Evolutionary conservation across 1,140 invertebrate genomes (phyloP).

Genomic region (Lethrus apterus): DNA sequence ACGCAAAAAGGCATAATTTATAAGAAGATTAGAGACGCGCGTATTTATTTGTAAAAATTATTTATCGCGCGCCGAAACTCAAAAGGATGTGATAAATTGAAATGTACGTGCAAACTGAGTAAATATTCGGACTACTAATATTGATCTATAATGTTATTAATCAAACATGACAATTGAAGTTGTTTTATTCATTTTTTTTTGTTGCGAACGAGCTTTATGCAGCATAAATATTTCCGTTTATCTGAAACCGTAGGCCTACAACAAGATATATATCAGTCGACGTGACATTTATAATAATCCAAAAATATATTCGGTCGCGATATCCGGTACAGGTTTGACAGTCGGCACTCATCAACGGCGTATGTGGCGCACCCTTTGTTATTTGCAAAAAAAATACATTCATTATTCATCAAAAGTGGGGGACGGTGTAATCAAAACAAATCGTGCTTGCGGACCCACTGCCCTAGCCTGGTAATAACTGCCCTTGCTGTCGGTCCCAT

Average conservation of each 20-base stretch:
- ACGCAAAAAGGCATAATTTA: too few relatives aligned
- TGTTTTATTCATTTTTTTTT: constrained; percentile 4
- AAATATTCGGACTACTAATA: constrained; percentile 4
- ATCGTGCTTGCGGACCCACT: constrained; percentile 24
- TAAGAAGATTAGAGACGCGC: too few relatives aligned
- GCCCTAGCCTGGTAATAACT: constrained; percentile 22
- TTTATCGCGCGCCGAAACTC: too few relatives aligned
- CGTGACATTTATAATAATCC: constrained; percentile 28
- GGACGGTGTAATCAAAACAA: constrained; percentile 27
- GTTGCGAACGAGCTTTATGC: not conserved
- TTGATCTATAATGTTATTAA: constrained; percentile 10
- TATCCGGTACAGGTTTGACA: constrained; percentile 22
- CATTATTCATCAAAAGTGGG: constrained; percentile 28
- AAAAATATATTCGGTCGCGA: constrained; percentile 25
- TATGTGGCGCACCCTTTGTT: constrained; percentile 25
- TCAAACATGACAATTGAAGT: constrained; percentile 2
- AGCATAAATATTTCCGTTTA: constrained; percentile 8
- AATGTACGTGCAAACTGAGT: too few relatives aligned
- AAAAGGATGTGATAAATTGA: too few relatives aligned
- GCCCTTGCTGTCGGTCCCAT: constrained; percentile 22
- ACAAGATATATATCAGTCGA: constrained; percentile 28
- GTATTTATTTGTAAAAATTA: too few relatives aligned
- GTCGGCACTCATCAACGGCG: constrained; percentile 25
- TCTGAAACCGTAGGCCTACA: constrained; percentile 9
- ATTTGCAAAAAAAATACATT: constrained; percentile 27